phyloP scores from a whole-genome alignment of 2,113 vertebrate genomes.

The Podarcis muralis region DNA sequence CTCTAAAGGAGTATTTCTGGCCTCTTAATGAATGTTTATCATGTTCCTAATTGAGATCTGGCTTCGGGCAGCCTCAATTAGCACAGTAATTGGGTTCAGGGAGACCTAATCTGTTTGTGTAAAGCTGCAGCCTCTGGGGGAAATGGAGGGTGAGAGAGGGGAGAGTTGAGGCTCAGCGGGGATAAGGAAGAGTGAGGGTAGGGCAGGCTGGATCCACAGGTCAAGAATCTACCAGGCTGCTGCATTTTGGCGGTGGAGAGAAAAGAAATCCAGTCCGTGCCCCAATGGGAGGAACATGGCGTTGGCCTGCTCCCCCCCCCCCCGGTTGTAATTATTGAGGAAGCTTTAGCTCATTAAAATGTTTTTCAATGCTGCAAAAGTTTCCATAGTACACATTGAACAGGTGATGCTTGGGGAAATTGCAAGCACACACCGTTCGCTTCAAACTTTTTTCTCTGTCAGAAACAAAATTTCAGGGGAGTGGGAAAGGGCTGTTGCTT shows the following conservation, averaged over 20 bases:
- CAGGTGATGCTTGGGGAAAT: neutral
- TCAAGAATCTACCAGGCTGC: neutral
- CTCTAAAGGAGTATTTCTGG: neutral
- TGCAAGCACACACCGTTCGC: neutral
- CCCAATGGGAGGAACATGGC: neutral
- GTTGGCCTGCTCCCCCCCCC: neutral
- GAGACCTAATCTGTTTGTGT: slow-evolving; percentile 22
- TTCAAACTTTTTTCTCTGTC: neutral
- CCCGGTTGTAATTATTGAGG: neutral
- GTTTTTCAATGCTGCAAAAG: neutral
- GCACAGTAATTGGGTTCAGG: slow-evolving; percentile 22
- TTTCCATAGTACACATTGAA: neutral
- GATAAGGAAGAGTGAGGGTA: neutral
- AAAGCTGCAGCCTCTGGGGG: neutral
- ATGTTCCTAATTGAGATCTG: slow-evolving; percentile 25
- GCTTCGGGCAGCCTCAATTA: slow-evolving; percentile 20
- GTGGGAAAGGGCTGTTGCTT: neutral
- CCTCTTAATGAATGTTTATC: slow-evolving; percentile 31
- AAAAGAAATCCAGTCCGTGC: too few species aligned
- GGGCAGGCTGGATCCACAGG: neutral
- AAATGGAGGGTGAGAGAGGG: neutral
- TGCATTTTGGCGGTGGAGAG: neutral
- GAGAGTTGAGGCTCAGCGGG: neutral
- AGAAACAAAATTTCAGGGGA: neutral
- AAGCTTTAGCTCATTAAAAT: neutral